Evolutionary conservation across 2,113 vertebrate species (phyloP).

Genomic region (Bagarius yarrelli): DNA sequence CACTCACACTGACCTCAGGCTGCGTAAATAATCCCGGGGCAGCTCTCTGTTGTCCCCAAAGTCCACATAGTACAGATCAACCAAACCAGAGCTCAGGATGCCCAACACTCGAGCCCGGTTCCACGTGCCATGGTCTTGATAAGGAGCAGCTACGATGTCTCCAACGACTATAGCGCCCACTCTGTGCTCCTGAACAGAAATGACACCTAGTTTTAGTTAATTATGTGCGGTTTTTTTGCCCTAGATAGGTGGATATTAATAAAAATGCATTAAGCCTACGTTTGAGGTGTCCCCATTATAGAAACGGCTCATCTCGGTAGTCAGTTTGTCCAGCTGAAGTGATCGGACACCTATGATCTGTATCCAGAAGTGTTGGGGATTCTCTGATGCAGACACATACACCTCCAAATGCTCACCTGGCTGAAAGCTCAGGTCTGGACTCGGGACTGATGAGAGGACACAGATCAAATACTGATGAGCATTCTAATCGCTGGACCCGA

Average conservation of each 20-base stretch:
- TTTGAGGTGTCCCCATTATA: conserved; percentile 61
- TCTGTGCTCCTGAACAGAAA: conserved; percentile 65
- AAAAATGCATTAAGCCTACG: conserved; percentile 58
- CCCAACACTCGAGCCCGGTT: conserved; percentile 82
- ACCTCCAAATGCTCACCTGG: conserved; percentile 86
- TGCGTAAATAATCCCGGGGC: conserved; percentile 67
- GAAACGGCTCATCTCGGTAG: conserved; percentile 80
- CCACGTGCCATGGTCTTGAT: conserved; percentile 70
- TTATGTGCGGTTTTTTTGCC: too few species aligned
- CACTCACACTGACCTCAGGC: conserved; percentile 74
- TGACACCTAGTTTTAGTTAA: not conserved
- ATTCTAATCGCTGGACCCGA: not conserved
- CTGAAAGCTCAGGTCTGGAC: conserved; percentile 84
- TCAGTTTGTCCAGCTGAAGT: conserved; percentile 83
- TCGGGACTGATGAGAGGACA: conserved; percentile 73
- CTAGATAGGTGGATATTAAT: too few species aligned
- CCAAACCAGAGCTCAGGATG: conserved; percentile 67
- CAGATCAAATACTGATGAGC: not conserved
- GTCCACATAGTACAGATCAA: conserved; percentile 86
- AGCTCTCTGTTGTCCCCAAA: conserved; percentile 84
- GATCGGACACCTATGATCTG: conserved; percentile 84
- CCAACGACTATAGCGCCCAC: conserved; percentile 70
- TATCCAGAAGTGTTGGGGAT: conserved; percentile 88
- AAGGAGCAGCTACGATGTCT: conserved; percentile 85
- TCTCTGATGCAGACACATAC: conserved; percentile 83